Evolutionary conservation across 2,113 vertebrate genomes (phyloP), one percentile per base, ranked within the genome.

Genomic region (Gymnobelideus leadbeateri): DNA sequence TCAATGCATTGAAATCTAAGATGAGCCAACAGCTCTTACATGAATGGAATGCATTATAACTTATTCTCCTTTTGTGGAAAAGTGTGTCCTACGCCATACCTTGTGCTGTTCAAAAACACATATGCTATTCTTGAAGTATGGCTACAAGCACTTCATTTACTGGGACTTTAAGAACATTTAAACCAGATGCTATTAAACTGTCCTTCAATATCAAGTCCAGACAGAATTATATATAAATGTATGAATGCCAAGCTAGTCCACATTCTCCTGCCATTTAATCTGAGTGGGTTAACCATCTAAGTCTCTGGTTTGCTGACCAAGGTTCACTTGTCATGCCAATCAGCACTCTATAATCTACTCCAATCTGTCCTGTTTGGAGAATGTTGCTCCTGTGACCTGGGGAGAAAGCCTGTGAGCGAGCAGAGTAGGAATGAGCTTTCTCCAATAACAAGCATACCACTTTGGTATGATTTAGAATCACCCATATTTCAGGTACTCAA

Each of bases 1-100:
- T 89, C 95, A 96, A 2, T 93, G 77, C 84, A 94, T 92, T 95
- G 52, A 97, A 96, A 94, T 91, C 61, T 92, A 96, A 96, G 92
- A 68, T 77, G 94, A 24, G 31, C 94, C 93, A 96, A 95, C 90
- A 94, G 91, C 7, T 93, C 37, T 53, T 93, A 90, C 12, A 68
- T 37, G 14, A 94, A 97, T 89, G 84, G 51, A 92, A 95, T 53
- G 12, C 28, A 92, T 90, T 91, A 96, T 10, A 93, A 91, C 51
- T 91, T 57, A 92, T 49, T 94, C 84, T 61, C 47, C 19, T 61
- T 91, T 91, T 89, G 89, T 94, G 43, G 25, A 93, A 91, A 96
- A 95, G 3, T 91, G 1, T 14, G 55, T 8, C 31, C 54, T 14
- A 53, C 6, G 11, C 54, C 8, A 31, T 92, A 89, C 53, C 93